Evolutionary conservation across 2,888 invertebrate species (phyloP).

Genomic region (Endotricha flammealis): DNA sequence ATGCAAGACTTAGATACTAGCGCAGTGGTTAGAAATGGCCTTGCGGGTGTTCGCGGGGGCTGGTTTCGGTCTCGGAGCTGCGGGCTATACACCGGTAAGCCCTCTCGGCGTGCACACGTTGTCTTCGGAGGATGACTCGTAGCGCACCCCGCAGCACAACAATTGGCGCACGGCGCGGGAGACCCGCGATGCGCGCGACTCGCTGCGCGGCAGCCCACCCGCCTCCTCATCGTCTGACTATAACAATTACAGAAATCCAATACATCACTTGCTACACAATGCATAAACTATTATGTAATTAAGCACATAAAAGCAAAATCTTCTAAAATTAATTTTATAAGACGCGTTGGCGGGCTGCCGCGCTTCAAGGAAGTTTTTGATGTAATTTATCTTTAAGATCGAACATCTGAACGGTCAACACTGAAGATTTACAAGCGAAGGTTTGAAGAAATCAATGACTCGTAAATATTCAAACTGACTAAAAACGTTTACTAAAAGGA

Average conservation of each 20-base stretch:
- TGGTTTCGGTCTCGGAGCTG: constrained; percentile 5
- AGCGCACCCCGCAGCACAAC: constrained; percentile 61
- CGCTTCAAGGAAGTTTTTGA: no score
- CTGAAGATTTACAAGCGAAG: no score
- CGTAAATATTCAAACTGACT: no score
- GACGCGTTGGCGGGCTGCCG: constrained; percentile 44
- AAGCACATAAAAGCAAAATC: no score
- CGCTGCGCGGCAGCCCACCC: constrained; percentile 68
- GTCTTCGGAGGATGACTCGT: constrained; percentile 57
- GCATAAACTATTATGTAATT: not conserved
- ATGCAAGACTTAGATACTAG: constrained; percentile 11
- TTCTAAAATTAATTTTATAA: constrained; percentile 12
- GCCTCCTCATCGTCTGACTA: constrained; percentile 66
- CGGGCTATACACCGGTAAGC: constrained; percentile 39
- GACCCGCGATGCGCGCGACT: constrained; percentile 53
- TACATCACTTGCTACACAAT: not conserved
- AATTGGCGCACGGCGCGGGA: constrained; percentile 56
- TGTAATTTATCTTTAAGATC: no score
- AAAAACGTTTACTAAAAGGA: no score
- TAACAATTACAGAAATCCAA: constrained; percentile 27
- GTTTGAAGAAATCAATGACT: no score
- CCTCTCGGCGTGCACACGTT: constrained; percentile 34
- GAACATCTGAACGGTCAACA: no score
- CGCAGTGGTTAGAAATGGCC: constrained; percentile 37
- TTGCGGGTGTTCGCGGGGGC: constrained; percentile 19